phyloP scores from a whole-genome alignment of 2,797 vertebrate species.

The Paramormyrops hopkinsi region DNA sequence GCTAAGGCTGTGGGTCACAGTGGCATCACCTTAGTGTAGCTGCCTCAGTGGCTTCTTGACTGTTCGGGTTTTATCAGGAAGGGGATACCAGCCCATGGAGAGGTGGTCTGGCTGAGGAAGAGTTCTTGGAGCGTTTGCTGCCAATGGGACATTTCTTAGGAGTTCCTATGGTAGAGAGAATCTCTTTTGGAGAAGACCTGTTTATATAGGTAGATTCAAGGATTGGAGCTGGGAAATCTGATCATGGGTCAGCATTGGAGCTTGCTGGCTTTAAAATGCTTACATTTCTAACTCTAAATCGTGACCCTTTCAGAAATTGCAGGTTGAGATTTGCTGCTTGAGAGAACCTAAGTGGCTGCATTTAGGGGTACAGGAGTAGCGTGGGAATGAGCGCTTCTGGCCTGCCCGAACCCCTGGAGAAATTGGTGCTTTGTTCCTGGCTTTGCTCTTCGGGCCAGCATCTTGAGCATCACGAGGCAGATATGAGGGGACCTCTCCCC shows the following conservation, averaged over 20 bases:
- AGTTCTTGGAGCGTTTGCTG: background rate
- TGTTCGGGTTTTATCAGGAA: background rate
- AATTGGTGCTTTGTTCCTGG: background rate
- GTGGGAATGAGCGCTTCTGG: background rate
- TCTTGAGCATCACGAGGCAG: background rate
- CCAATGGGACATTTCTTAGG: background rate
- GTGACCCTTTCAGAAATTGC: background rate
- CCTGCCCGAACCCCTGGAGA: background rate
- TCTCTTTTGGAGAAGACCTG: background rate
- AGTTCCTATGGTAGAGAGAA: background rate
- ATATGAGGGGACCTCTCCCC: background rate
- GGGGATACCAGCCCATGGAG: background rate
- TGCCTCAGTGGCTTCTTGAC: background rate
- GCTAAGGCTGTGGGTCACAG: background rate
- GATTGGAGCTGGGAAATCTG: background rate
- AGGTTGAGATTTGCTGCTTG: background rate
- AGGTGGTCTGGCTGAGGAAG: background rate
- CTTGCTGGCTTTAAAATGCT: background rate
- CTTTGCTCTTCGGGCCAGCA: background rate
- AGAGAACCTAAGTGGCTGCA: background rate
- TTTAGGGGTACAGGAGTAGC: background rate
- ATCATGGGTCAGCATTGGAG: background rate
- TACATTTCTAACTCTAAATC: background rate
- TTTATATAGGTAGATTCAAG: background rate
- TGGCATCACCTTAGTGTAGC: background rate